These are phyloP conservation scores for Nyctereutes procyonoides DNA, from an alignment of 2,113 vertebrate species.

Conservation along the genomic window DNA sequence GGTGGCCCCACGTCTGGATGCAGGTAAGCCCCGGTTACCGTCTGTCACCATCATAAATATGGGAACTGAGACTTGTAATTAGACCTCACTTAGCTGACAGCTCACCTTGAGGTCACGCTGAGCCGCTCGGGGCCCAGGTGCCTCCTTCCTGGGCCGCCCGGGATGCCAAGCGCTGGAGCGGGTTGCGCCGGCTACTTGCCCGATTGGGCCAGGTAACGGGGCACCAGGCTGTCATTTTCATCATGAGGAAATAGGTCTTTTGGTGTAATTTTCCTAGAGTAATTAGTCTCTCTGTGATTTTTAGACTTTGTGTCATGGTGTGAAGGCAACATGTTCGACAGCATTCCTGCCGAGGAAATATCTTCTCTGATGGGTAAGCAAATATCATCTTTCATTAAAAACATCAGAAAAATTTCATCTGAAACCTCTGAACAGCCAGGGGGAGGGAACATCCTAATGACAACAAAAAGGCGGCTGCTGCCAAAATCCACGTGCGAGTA, in stretches of 20 bases:
- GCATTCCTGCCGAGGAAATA: slow-evolving; percentile 85
- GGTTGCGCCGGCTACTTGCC: slow-evolving; percentile 66
- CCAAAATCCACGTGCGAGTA: accelerated
- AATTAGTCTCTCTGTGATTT: slow-evolving; percentile 92
- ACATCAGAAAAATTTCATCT: slow-evolving; percentile 68
- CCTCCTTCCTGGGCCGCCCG: not conserved
- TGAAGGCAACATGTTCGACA: slow-evolving; percentile 86
- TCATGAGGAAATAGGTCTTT: slow-evolving; percentile 82
- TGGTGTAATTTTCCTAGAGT: slow-evolving; percentile 84
- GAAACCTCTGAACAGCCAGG: slow-evolving; percentile 47
- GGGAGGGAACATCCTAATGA: slow-evolving; percentile 39
- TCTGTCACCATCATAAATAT: slow-evolving; percentile 69
- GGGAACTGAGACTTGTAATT: slow-evolving; percentile 74
- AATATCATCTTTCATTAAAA: slow-evolving; percentile 80
- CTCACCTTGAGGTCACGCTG: slow-evolving; percentile 64
- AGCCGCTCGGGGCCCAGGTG: slow-evolving; percentile 18
- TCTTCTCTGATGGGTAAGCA: slow-evolving; percentile 78
- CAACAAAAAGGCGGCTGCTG: not conserved
- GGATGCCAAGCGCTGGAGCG: not conserved
- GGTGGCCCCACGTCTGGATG: not conserved
- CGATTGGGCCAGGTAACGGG: slow-evolving; percentile 80
- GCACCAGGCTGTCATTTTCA: slow-evolving; percentile 85
- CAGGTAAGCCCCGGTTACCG: not conserved
- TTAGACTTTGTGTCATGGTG: slow-evolving; percentile 85
- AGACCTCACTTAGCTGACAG: slow-evolving; percentile 74